Evolutionary conservation across 1,140 invertebrate genomes (phyloP).

Genomic region (Popillia japonica): DNA sequence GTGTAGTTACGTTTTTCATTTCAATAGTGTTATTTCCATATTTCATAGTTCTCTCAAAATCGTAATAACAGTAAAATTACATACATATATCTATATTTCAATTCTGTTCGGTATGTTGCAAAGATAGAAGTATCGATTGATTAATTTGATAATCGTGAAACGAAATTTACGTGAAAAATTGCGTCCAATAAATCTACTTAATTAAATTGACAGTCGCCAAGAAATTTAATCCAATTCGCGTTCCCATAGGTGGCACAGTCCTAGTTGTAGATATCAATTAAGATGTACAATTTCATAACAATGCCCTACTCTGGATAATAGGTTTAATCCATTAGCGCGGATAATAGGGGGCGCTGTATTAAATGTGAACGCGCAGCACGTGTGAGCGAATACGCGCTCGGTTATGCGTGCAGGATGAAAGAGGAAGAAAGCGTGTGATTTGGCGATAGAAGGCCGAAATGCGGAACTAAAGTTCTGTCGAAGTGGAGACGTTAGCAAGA

Average conservation of each 20-base stretch:
- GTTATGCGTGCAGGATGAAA: neutral
- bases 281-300: constrained; percentile 38
- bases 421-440: neutral
- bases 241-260: constrained; percentile 24
- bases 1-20: no score
- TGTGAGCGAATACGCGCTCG: neutral
- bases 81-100: neutral
- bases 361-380: constrained; percentile 1
- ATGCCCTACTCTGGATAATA: constrained; percentile 38
- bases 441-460: neutral
- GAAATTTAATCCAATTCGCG: constrained; percentile 29
- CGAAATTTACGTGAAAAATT: constrained; percentile 35
- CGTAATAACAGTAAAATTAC: neutral
- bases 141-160: constrained; percentile 13
- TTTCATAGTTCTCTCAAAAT: no score
- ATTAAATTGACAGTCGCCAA: constrained; percentile 23
- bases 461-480: neutral
- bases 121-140: constrained; percentile 21
- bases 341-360: constrained; percentile 37
- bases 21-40: no score
- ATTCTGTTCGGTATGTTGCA: neutral
- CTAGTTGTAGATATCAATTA: constrained; percentile 36
- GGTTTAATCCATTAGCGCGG: constrained; percentile 42
- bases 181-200: constrained; percentile 27
- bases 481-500: neutral